Conservation (phyloP, 2,113 vertebrate genomes). For the Budorcas taxicolor region DNA sequence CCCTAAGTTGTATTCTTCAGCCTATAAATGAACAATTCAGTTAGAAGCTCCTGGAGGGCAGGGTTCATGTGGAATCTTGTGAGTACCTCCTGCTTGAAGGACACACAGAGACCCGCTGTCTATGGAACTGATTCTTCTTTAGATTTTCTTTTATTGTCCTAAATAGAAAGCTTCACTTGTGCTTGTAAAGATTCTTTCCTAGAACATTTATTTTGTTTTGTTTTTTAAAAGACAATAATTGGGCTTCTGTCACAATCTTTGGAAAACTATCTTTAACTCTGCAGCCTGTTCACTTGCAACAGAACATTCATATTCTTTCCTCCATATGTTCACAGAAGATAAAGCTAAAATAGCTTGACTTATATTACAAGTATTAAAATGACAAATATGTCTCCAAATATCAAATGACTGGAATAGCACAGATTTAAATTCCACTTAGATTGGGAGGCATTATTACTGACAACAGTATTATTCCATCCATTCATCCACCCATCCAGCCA, state of each 20-base stretch:
- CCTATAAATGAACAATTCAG: background rate
- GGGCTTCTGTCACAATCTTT: conserved; percentile 61
- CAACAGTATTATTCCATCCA: background rate
- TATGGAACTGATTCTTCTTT: background rate
- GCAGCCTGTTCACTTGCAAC: conserved; percentile 44
- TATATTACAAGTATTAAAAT: conserved; percentile 52
- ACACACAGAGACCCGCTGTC: background rate
- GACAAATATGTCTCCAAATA: conserved; percentile 22
- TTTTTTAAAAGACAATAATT: conserved; percentile 59
- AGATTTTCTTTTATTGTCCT: conserved; percentile 27
- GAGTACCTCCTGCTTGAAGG: background rate
- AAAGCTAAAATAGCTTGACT: conserved; percentile 53
- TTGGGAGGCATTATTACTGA: conserved; percentile 32
- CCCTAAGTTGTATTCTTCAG: background rate
- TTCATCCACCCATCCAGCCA: background rate
- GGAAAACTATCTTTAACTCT: conserved; percentile 45
- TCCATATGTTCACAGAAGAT: conserved; percentile 61
- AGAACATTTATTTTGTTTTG: conserved; percentile 67
- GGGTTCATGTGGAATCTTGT: background rate
- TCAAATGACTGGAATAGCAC: background rate
- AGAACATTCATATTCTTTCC: conserved; percentile 47
- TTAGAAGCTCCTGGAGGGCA: background rate
- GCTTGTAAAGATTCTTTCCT: conserved; percentile 55
- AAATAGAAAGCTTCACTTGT: conserved; percentile 32
- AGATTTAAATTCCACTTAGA: conserved; percentile 31